These are phyloP conservation scores for Mallotus villosus DNA, from an alignment of 2,797 vertebrate genomes.

Conservation along the genomic window DNA sequence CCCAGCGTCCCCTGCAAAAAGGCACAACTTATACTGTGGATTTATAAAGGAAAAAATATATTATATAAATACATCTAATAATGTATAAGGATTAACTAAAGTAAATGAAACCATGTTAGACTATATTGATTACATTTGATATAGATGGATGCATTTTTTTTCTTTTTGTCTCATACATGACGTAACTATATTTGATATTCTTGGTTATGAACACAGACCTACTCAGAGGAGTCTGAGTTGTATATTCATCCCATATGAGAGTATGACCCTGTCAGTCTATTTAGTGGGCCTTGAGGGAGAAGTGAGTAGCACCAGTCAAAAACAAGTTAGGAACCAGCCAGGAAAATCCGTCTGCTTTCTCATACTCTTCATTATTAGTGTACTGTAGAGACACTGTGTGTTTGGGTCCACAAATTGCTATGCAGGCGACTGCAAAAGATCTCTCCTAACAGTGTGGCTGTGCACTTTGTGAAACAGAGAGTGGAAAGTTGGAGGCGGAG, in stretches of 20 bases:
- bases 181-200: constrained; percentile 73
- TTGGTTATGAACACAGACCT: constrained; percentile 67
- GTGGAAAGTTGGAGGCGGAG: too few relatives aligned
- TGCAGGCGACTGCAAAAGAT: too few relatives aligned
- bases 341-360: background rate
- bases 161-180: constrained; percentile 61
- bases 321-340: background rate
- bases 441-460: too few relatives aligned
- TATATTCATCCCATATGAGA: constrained; percentile 9
- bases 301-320: background rate
- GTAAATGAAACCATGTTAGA: constrained; percentile 61
- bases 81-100: constrained; percentile 62
- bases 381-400: too few relatives aligned
- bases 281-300: background rate
- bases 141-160: constrained; percentile 67
- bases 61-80: constrained; percentile 49
- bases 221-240: constrained; percentile 57
- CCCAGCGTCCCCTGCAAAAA: constrained; percentile 56
- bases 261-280: background rate
- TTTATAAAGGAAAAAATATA: constrained; percentile 61
- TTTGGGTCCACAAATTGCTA: too few relatives aligned
- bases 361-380: too few relatives aligned
- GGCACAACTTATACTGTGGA: constrained; percentile 73
- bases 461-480: too few relatives aligned
- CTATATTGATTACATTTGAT: constrained; percentile 65